Conservation (phyloP, 2,113 vertebrate species). For the Barnardius zonarius region DNA sequence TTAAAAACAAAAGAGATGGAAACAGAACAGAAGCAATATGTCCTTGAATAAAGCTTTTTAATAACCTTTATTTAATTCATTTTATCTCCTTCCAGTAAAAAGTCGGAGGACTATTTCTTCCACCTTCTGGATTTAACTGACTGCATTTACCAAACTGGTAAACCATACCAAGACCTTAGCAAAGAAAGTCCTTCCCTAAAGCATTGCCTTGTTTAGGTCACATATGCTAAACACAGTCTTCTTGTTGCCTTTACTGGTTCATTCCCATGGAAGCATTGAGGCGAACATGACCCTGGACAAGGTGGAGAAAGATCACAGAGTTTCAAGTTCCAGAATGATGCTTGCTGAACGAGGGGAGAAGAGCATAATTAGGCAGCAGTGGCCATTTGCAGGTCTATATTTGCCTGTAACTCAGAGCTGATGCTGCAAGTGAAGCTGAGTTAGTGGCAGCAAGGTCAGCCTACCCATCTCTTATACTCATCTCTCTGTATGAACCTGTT, state of each 20-base stretch:
- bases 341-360: neutral
- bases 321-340: neutral
- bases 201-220: neutral
- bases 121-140: neutral
- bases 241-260: neutral
- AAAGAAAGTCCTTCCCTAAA: neutral
- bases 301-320: neutral
- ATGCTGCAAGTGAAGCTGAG: neutral
- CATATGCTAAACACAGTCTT: neutral
- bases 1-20: neutral
- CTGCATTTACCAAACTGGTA: neutral
- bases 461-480: neutral
- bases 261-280: neutral
- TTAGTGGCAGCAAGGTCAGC: neutral
- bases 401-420: neutral
- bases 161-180: neutral
- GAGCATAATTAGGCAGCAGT: neutral
- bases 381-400: neutral
- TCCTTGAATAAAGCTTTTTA: neutral
- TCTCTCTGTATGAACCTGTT: neutral
- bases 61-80: neutral
- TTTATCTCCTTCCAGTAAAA: neutral
- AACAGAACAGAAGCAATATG: neutral
- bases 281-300: neutral
- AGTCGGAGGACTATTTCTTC: neutral